These are phyloP conservation scores for Troides aeacus DNA, from an alignment of 2,888 invertebrate genomes.

Conservation along the genomic window DNA sequence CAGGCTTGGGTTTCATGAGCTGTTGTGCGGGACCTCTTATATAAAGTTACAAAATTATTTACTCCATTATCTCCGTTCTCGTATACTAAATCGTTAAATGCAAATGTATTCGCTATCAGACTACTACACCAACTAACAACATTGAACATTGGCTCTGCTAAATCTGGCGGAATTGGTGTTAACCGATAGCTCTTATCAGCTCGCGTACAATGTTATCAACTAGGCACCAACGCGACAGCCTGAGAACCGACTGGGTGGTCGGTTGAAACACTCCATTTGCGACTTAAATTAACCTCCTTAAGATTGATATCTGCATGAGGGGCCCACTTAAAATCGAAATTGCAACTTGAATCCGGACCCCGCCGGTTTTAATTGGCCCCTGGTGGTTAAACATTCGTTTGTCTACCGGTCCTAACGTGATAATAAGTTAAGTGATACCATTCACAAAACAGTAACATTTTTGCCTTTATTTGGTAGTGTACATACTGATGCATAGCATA, in stretches of 20 bases:
- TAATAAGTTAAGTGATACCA: slow-evolving; percentile 30
- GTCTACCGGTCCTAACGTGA: slow-evolving; percentile 11
- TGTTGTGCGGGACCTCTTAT: too few relatives aligned
- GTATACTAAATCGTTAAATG: too few relatives aligned
- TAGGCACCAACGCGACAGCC: slow-evolving; percentile 16
- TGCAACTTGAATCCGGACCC: slow-evolving; percentile 13
- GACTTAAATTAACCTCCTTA: slow-evolving; percentile 8
- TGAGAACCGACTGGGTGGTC: slow-evolving; percentile 29
- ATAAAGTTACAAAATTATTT: neutral
- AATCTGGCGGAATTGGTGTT: slow-evolving; percentile 22
- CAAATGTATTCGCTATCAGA: slow-evolving; percentile 9
- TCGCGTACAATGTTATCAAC: slow-evolving; percentile 22
- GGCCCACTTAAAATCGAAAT: slow-evolving; percentile 7
- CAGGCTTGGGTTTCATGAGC: too few relatives aligned
- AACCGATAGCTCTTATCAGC: slow-evolving; percentile 24
- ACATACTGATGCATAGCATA: slow-evolving; percentile 5
- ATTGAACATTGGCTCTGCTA: slow-evolving; percentile 6
- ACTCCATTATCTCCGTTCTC: neutral
- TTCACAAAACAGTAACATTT: slow-evolving; percentile 21
- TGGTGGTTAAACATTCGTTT: slow-evolving; percentile 28
- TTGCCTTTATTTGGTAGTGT: slow-evolving; percentile 26
- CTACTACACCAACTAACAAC: slow-evolving; percentile 1
- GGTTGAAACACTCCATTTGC: slow-evolving; percentile 17
- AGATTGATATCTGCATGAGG: slow-evolving; percentile 14
- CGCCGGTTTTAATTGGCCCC: slow-evolving; percentile 23